Conservation (phyloP, 2,888 invertebrate genomes). For the Lordiphosa andalusiaca region DNA sequence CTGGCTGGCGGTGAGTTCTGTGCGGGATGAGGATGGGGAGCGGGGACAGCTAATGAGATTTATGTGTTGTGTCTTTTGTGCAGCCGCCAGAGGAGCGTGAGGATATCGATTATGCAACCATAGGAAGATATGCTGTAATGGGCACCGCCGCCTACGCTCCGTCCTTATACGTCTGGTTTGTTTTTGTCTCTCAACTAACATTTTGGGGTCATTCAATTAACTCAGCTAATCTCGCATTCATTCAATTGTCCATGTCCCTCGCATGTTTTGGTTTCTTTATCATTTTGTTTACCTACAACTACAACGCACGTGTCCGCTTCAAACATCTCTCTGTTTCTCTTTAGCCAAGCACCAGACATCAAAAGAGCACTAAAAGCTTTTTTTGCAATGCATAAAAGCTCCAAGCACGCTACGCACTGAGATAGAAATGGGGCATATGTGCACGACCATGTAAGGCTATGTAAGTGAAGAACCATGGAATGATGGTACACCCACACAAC, state of each 20-base stretch:
- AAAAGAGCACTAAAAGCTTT: slow-evolving; percentile 56
- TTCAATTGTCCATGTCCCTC: slow-evolving; percentile 49
- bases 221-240: slow-evolving; percentile 16
- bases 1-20: slow-evolving; percentile 82
- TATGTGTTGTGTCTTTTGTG: slow-evolving; percentile 37
- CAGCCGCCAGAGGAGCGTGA: slow-evolving; percentile 61
- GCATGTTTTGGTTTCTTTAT: slow-evolving; percentile 41
- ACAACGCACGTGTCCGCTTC: slow-evolving; percentile 59
- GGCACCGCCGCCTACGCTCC: slow-evolving; percentile 84
- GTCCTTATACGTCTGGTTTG: slow-evolving; percentile 84
- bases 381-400: slow-evolving; percentile 48
- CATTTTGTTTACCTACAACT: slow-evolving; percentile 56
- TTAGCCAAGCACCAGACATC: slow-evolving; percentile 56
- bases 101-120: slow-evolving; percentile 81
- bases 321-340: slow-evolving; percentile 40
- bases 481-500: slow-evolving; percentile 8
- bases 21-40: not conserved
- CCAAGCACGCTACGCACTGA: slow-evolving; percentile 61
- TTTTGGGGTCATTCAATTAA: slow-evolving; percentile 30
- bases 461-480: slow-evolving; percentile 44
- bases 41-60: slow-evolving; percentile 35
- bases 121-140: slow-evolving; percentile 83
- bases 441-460: slow-evolving; percentile 44
- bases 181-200: slow-evolving; percentile 25
- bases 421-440: slow-evolving; percentile 48